phyloP scores from a whole-genome alignment of 2,888 invertebrate genomes.

The Heliconius charithonia region DNA sequence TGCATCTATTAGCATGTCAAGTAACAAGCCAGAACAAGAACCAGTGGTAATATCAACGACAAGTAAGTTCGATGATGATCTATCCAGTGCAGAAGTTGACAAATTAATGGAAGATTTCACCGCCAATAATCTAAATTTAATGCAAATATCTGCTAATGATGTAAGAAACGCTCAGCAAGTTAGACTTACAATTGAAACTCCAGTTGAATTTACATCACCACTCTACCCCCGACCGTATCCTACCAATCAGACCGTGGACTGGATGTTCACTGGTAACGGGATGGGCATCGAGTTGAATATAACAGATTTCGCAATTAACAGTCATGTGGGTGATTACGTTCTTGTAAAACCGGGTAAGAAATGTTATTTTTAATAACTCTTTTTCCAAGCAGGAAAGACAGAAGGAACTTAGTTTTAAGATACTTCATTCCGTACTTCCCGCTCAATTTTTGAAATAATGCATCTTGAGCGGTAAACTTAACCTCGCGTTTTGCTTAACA shows the following conservation, averaged over 20 bases:
- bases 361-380: background rate
- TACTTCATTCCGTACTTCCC: no score
- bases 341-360: slow-evolving; percentile 70
- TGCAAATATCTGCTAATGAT: slow-evolving; percentile 28
- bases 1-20: background rate
- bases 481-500: no score
- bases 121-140: slow-evolving; percentile 8
- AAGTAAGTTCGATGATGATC: slow-evolving; percentile 46
- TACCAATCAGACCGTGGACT: slow-evolving; percentile 63
- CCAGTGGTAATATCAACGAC: background rate
- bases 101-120: slow-evolving; percentile 59
- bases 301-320: slow-evolving; percentile 68
- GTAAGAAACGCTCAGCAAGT: slow-evolving; percentile 33
- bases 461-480: no score
- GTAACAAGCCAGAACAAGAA: background rate
- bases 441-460: no score
- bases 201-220: slow-evolving; percentile 63
- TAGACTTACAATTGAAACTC: slow-evolving; percentile 56
- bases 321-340: slow-evolving; percentile 68
- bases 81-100: slow-evolving; percentile 56
- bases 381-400: no score
- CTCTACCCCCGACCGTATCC: slow-evolving; percentile 66
- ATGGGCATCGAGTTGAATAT: slow-evolving; percentile 74
- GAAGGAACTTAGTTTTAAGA: no score
- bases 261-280: slow-evolving; percentile 71